phyloP scores from a whole-genome alignment of 2,797 vertebrate genomes.

The Octomys mimax region DNA sequence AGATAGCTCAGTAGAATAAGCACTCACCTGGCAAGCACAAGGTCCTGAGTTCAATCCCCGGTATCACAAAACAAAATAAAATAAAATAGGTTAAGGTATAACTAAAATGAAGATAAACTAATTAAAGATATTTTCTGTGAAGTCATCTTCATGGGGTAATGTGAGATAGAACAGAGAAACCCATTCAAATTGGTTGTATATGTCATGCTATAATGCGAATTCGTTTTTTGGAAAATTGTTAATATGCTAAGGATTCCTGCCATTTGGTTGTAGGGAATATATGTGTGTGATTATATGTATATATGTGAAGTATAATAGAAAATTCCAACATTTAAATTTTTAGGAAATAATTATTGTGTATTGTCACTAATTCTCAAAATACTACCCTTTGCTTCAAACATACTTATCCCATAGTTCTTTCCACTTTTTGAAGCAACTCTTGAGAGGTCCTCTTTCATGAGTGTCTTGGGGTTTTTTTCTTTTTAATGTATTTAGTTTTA shows the following conservation, averaged over 20 bases:
- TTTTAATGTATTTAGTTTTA: too few species aligned
- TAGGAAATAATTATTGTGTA: background rate
- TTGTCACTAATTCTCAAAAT: background rate
- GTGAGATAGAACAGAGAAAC: constrained; percentile 20
- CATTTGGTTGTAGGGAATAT: constrained; percentile 17
- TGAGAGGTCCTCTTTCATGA: background rate
- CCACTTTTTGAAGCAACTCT: background rate
- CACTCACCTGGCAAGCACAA: too few species aligned
- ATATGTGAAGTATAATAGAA: background rate
- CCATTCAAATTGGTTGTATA: background rate
- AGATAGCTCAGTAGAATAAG: too few species aligned
- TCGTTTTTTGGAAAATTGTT: constrained; percentile 38
- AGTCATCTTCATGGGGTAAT: constrained; percentile 12
- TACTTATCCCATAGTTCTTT: background rate
- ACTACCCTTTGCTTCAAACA: background rate
- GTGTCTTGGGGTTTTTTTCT: background rate
- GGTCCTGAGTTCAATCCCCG: too few species aligned
- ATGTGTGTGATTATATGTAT: background rate
- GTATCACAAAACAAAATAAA: too few species aligned
- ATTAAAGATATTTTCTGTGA: background rate
- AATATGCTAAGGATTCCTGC: background rate
- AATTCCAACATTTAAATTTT: background rate
- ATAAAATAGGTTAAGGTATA: constrained; percentile 32
- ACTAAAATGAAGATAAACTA: constrained; percentile 46
- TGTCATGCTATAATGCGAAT: background rate